Percentiles rank a stretch among this genome's conserved stretches.
phyloP scores from a whole-genome alignment of 2,797 vertebrate species.

The Diceros bicornis region DNA sequence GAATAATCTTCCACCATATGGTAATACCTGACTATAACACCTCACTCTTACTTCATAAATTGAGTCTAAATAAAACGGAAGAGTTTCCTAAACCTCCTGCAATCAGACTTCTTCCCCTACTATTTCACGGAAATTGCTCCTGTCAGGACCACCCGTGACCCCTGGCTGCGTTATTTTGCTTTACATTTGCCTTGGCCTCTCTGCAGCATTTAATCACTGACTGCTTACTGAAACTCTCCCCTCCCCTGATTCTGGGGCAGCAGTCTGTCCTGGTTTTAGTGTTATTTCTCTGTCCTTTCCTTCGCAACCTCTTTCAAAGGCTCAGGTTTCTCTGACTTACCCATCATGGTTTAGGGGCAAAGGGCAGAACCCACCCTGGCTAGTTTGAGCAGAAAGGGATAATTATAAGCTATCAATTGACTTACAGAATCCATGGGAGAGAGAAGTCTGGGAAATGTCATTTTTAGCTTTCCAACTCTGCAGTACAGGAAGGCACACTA shows the following conservation, averaged over 20 bases:
- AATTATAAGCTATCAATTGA: background rate
- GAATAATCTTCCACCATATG: background rate
- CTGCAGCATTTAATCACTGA: background rate
- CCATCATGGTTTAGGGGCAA: background rate
- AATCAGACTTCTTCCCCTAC: background rate
- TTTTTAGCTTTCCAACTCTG: background rate
- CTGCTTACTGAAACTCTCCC: background rate
- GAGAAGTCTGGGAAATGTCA: background rate
- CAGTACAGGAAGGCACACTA: background rate
- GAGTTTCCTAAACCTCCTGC: background rate
- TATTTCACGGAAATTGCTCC: background rate
- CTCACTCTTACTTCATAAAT: background rate
- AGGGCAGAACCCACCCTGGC: background rate
- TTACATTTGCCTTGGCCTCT: background rate
- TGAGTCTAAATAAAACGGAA: background rate
- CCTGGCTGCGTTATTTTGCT: background rate
- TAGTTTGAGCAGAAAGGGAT: background rate
- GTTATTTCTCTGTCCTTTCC: background rate
- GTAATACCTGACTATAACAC: background rate
- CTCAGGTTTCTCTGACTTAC: background rate
- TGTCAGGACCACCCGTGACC: background rate
- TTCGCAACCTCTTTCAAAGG: background rate
- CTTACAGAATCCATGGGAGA: background rate
- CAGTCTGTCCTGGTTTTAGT: background rate
- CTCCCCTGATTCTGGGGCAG: background rate